A percentile compares a stretch with the other conserved stretches of the same genome.
Evolutionary conservation across 2,888 invertebrate genomes (phyloP).

Genomic region (Aproaerema taeniolella): DNA sequence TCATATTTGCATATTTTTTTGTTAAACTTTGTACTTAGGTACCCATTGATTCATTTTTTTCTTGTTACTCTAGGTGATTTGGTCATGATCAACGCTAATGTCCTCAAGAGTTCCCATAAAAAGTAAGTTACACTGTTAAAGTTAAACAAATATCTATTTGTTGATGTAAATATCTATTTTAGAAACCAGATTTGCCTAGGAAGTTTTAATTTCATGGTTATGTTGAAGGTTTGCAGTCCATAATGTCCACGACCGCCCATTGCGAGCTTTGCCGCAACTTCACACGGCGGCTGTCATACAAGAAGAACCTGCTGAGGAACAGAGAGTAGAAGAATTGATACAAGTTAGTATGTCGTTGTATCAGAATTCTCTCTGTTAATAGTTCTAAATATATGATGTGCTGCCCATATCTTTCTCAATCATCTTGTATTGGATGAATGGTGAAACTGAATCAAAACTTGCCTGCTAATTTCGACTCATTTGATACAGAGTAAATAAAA

Average conservation of each 20-base stretch:
- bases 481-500: too few species aligned
- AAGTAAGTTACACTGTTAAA: constrained; percentile 46
- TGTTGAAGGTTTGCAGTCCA: not conserved
- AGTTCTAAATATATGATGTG: too few species aligned
- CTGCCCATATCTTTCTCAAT: too few species aligned
- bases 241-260: not conserved
- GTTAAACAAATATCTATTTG: too few species aligned
- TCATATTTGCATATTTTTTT: not conserved
- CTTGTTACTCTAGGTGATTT: constrained; percentile 59
- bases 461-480: too few species aligned
- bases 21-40: not conserved
- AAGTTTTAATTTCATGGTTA: too few species aligned
- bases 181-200: too few species aligned
- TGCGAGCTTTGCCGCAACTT: constrained; percentile 23
- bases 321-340: constrained; percentile 43
- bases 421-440: too few species aligned
- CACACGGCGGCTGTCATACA: constrained; percentile 16
- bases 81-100: constrained; percentile 58
- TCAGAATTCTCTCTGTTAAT: too few species aligned
- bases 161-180: too few species aligned
- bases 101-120: constrained; percentile 48
- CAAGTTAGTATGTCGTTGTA: too few species aligned
- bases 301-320: constrained; percentile 39
- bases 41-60: constrained; percentile 22
- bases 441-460: too few species aligned